A percentile compares a stretch with the other conserved stretches of the same genome.
Evolutionary conservation across 2,113 vertebrate species (phyloP).

Genomic region (Nycticorax nycticorax): DNA sequence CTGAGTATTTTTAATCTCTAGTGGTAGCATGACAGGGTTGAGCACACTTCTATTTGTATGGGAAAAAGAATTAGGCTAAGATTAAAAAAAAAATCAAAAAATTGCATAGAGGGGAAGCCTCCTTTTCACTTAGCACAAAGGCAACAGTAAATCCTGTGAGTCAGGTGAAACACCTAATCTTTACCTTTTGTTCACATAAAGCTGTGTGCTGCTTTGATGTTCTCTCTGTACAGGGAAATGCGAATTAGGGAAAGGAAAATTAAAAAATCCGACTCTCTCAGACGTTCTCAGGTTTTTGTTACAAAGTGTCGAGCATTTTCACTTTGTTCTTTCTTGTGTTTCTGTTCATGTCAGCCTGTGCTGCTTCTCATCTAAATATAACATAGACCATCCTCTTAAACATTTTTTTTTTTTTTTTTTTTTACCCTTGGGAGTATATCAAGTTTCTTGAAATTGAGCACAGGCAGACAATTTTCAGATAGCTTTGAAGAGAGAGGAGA

Average conservation of each 20-base stretch:
- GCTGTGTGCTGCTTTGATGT: slow-evolving; percentile 20
- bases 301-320: background rate
- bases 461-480: background rate
- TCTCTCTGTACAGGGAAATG: background rate
- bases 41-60: background rate
- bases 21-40: background rate
- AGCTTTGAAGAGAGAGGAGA: background rate
- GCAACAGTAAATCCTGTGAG: background rate
- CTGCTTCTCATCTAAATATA: slow-evolving; percentile 34
- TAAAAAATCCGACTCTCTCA: background rate
- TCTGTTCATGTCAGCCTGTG: background rate
- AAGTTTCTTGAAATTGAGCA: slow-evolving; percentile 9
- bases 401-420: background rate
- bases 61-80: background rate
- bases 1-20: background rate
- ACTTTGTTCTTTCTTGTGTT: slow-evolving; percentile 29
- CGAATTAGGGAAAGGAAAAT: background rate
- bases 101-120: background rate
- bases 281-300: background rate
- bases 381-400: background rate
- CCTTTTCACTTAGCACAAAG: background rate
- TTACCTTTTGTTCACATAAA: slow-evolving; percentile 14
- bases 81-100: background rate
- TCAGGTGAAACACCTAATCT: background rate
- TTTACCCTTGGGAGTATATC: background rate